phyloP scores from a whole-genome alignment of 2,113 vertebrate species.

The Corythaixoides concolor region DNA sequence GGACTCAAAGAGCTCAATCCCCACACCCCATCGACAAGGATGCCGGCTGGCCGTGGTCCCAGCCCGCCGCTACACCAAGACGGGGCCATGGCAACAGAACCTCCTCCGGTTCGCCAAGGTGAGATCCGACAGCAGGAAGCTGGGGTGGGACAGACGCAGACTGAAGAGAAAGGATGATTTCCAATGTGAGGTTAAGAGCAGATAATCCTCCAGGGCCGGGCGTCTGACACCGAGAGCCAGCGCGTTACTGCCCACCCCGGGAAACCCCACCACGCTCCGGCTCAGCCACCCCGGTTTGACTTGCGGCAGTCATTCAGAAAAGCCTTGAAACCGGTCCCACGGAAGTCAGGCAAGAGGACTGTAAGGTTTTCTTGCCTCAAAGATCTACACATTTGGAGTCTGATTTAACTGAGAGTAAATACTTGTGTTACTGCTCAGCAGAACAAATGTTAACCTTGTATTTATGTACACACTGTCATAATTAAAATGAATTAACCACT shows the following conservation, averaged over 20 bases:
- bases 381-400: neutral
- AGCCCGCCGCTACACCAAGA: accelerated
- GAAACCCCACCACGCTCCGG: accelerated
- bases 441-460: neutral
- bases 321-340: neutral
- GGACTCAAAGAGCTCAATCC: accelerated
- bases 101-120: accelerated
- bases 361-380: neutral
- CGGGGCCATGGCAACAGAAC: accelerated
- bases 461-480: neutral
- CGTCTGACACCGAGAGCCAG: accelerated
- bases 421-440: neutral
- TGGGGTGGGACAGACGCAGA: neutral
- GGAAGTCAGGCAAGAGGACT: neutral
- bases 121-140: neutral
- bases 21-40: accelerated
- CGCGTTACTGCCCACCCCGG: accelerated
- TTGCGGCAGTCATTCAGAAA: accelerated
- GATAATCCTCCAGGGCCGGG: neutral
- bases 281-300: accelerated
- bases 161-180: neutral
- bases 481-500: neutral
- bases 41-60: accelerated
- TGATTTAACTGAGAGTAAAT: neutral
- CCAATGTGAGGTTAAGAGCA: accelerated